Evolutionary conservation across 2,113 vertebrate species (phyloP).

Genomic region (Tichodroma muraria): DNA sequence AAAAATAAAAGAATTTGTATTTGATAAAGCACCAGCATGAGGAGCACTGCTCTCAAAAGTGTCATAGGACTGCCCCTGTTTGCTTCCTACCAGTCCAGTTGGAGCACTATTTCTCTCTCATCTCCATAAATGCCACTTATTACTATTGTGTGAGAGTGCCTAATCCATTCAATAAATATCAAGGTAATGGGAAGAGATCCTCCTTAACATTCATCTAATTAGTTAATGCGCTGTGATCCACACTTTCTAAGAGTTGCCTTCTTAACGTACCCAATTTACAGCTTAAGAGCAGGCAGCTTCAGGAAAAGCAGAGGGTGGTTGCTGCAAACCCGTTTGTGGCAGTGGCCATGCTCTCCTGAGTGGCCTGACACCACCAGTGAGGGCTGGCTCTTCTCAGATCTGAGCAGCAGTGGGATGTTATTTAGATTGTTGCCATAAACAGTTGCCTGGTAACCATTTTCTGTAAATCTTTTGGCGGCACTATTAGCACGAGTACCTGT

Average conservation of each 20-base stretch:
- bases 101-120: background rate
- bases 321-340: background rate
- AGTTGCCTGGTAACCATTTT: background rate
- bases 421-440: background rate
- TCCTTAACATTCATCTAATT: background rate
- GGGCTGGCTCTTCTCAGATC: background rate
- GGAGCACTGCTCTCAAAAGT: background rate
- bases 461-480: background rate
- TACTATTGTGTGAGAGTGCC: background rate
- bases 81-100: background rate
- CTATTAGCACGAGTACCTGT: background rate
- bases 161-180: constrained; percentile 27
- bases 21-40: background rate
- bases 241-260: background rate
- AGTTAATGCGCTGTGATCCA: background rate
- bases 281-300: background rate
- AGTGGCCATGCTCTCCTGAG: accelerated
- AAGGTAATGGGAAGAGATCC: background rate
- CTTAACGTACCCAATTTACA: background rate
- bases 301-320: background rate
- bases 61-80: background rate
- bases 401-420: background rate
- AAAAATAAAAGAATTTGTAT: background rate
- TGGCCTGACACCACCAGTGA: background rate
- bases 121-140: background rate